Evolutionary conservation across 2,797 vertebrate genomes (phyloP), one percentile per base, ranked within the genome.

Genomic region (Mycteria americana): DNA sequence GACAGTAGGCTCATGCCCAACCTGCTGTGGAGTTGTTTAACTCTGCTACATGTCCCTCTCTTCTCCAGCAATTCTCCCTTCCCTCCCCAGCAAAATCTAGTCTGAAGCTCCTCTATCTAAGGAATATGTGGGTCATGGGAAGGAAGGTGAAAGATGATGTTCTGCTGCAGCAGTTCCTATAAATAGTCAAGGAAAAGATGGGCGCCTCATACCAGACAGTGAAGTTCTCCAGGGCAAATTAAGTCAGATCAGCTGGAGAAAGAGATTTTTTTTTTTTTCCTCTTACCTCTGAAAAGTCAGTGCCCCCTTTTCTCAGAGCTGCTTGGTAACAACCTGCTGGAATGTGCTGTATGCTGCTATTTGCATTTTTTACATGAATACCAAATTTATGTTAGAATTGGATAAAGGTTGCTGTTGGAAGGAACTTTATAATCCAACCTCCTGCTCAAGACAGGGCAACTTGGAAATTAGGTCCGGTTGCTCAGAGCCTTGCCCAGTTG

Each of bases 81-180:
- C 23, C 10, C 13, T 62, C 16, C 37, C 3, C 18, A 80, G 41
- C 9, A 77, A 88, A 69, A 73, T 25, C 35, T n/a, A 24, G 15
- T 51, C 48, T 62, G 46, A 33, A 75, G 7, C 14, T 72, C 37
- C 21, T 63, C 13, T 0, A 0, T n/a, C 15, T 59, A 45, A 87
- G 35, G 8, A 84, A 24, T 35, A 35, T 6, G 2, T 12, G 25
- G 18, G 31, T 68, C 5, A 22, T 8, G 7, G 11, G 24, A 85
- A 60, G 39, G 53, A 70, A 50, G 4, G 12, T 87, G 39, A 70
- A 82, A 50, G 33, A 16, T 7, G 3, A 25, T 30, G 6, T 27
- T 85, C 21, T 91, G 37, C 35, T 78, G 65, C 25, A 68, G 50
- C 2, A 12, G 11, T 33, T 86, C 7, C 17, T 35, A 15, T 18